These are phyloP conservation scores for Dipus sagitta DNA, from an alignment of 2,797 vertebrate genomes.

Conservation along the genomic window DNA sequence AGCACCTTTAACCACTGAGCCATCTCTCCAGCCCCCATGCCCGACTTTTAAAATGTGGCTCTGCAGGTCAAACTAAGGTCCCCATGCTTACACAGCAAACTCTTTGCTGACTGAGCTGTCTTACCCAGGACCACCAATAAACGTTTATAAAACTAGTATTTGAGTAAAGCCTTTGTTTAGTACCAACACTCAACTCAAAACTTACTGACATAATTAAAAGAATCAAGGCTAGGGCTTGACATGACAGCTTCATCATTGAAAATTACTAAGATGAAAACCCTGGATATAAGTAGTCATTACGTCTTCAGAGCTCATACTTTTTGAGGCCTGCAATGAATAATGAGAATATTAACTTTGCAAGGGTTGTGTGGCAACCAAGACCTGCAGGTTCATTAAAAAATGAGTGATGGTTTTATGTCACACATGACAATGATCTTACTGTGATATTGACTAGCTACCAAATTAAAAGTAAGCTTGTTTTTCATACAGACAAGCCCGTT, in stretches of 20 bases:
- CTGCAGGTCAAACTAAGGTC: too few relatives aligned
- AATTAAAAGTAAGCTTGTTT: conserved; percentile 19
- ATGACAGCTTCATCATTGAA: neutral
- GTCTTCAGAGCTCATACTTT: conserved; percentile 49
- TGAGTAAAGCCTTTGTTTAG: conserved; percentile 51
- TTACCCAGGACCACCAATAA: neutral
- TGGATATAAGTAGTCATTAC: conserved; percentile 64
- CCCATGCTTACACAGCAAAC: too few relatives aligned
- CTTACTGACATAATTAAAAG: conserved; percentile 59
- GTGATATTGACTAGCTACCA: neutral
- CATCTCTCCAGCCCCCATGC: too few relatives aligned
- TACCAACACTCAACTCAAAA: neutral
- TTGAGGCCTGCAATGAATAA: neutral
- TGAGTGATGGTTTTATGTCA: conserved; percentile 44
- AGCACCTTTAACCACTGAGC: too few relatives aligned
- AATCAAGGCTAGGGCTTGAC: neutral
- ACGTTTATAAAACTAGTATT: conserved; percentile 27
- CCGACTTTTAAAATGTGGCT: too few relatives aligned
- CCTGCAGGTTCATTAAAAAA: conserved; percentile 46
- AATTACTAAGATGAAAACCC: conserved; percentile 1
- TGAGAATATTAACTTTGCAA: conserved; percentile 55
- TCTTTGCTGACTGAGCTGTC: neutral
- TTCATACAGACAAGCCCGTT: neutral
- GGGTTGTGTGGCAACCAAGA: conserved; percentile 5
- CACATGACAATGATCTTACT: neutral